These are phyloP conservation scores for Channa striata DNA, from an alignment of 2,797 vertebrate genomes.

Conservation along the genomic window DNA sequence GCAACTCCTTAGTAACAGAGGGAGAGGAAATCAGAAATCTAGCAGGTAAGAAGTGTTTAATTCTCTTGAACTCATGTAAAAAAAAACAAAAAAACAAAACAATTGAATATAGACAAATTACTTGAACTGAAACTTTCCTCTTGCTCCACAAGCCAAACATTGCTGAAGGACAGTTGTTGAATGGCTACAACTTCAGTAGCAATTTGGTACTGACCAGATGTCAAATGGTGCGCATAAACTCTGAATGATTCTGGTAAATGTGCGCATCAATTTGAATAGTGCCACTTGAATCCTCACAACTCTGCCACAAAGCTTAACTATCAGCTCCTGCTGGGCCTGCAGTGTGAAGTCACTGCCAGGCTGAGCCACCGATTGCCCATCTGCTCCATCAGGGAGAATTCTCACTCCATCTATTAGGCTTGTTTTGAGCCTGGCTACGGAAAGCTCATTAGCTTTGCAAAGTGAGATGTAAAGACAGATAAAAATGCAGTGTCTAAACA, in stretches of 20 bases:
- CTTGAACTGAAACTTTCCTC: constrained; percentile 27
- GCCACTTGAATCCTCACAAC: constrained; percentile 53
- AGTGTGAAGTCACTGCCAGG: constrained; percentile 78
- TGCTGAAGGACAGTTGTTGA: constrained; percentile 59
- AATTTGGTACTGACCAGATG: constrained; percentile 71
- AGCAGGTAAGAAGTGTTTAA: constrained; percentile 5
- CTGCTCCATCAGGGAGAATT: constrained; percentile 78
- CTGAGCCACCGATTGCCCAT: constrained; percentile 81
- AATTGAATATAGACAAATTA: constrained; percentile 29
- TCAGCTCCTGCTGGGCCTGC: constrained; percentile 71
- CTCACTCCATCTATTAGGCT: constrained; percentile 78
- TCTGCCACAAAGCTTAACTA: constrained; percentile 66
- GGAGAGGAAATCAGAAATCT: not conserved
- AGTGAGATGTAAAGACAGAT: constrained; percentile 61
- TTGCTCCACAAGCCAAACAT: constrained; percentile 38
- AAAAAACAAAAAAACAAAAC: too few species aligned
- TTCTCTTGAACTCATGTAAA: constrained; percentile 21
- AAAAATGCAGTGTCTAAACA: constrained; percentile 37
- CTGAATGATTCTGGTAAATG: constrained; percentile 62
- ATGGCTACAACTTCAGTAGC: constrained; percentile 45
- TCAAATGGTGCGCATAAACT: constrained; percentile 68
- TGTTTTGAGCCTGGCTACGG: constrained; percentile 69
- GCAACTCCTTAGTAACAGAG: not conserved
- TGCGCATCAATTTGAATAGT: constrained; percentile 59
- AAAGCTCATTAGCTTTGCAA: constrained; percentile 74